Evolutionary conservation across 2,888 invertebrate genomes (phyloP), one percentile per base, ranked within the genome.

Genomic region (Metopia argyrocephala): DNA sequence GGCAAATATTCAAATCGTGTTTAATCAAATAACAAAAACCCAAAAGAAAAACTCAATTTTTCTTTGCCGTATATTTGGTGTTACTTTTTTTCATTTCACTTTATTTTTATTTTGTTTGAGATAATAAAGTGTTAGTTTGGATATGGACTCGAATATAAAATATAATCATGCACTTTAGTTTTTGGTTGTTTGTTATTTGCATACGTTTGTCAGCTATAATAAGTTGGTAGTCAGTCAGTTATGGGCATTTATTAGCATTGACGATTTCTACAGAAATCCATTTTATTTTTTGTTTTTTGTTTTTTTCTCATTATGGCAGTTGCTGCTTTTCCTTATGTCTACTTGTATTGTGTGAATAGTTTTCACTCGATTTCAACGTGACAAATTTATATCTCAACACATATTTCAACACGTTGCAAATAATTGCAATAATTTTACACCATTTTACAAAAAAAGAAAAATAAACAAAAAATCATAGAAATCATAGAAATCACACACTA

Each of bases 351-450:
- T 61, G 50, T 75, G 75, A 75, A 66, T 66, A 56, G 56, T 38
- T 73, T 45, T 9, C 62, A 59, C 23, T 61, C 38, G 57, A 38
- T 66, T 73, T 57, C 56, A 25, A 78, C 70, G 66, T 78, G 81
- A 78, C 81, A 81, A 81, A 81, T 81, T 81, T 81, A 81, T 81
- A 81, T 81, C 78, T 75, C 23, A 78, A 75, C 74, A 74, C 78
- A 74, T 78, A 74, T 81, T 52, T 59, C 70, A 81, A 78, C 69
- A 78, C 74, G 78, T 75, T 66, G 78, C 70, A 81, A 78, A 78
- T 75, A 81, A 75, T 78, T 78, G 78, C 66, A 78, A 78, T 78
- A 78, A 81, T 78, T 81, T 81, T 81, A 70, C 78, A 78, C 78
- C 61, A n/a, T 78, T 75, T 75, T 66, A 74, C 70, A 78, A 81